A percentile compares a stretch with the other conserved stretches of the same genome.
phyloP scores from a whole-genome alignment of 2,888 invertebrate genomes.

The Aphidius colemani region DNA sequence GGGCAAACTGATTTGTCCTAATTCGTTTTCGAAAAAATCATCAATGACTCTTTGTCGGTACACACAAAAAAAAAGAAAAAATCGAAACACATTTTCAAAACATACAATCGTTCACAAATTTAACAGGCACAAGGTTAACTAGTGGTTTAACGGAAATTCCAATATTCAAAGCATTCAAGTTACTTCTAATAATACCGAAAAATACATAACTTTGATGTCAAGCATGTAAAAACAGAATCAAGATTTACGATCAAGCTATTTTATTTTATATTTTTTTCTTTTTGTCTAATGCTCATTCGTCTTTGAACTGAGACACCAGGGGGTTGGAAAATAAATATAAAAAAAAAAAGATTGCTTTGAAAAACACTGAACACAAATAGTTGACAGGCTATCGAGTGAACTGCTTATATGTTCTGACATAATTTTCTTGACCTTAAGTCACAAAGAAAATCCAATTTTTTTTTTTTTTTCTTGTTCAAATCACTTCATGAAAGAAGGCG shows the following conservation, averaged over 20 bases:
- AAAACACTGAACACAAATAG: slow-evolving; percentile 22
- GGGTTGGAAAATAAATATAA: slow-evolving; percentile 20
- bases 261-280: slow-evolving; percentile 4
- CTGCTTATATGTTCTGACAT: slow-evolving; percentile 13
- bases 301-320: slow-evolving; percentile 17
- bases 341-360: slow-evolving; percentile 8
- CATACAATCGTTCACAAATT: slow-evolving; percentile 19
- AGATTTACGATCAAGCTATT: slow-evolving; percentile 47
- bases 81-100: slow-evolving; percentile 4
- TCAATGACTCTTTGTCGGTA: slow-evolving; percentile 12
- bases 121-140: slow-evolving; percentile 15
- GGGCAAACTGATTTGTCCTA: not conserved
- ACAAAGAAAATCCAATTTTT: slow-evolving; percentile 8
- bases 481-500: too few species aligned
- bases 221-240: slow-evolving; percentile 53
- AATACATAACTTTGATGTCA: slow-evolving; percentile 43
- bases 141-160: slow-evolving; percentile 44
- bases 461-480: not conserved
- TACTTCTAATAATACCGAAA: slow-evolving; percentile 49
- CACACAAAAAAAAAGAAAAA: not conserved
- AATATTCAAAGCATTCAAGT: slow-evolving; percentile 45
- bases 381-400: slow-evolving; percentile 10
- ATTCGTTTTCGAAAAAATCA: slow-evolving; percentile 12
- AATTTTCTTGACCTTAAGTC: slow-evolving; percentile 9
- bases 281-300: slow-evolving; percentile 14